These are phyloP conservation scores for Andrena cerasifolii DNA, from an alignment of 1,140 invertebrate species.

Conservation along the genomic window DNA sequence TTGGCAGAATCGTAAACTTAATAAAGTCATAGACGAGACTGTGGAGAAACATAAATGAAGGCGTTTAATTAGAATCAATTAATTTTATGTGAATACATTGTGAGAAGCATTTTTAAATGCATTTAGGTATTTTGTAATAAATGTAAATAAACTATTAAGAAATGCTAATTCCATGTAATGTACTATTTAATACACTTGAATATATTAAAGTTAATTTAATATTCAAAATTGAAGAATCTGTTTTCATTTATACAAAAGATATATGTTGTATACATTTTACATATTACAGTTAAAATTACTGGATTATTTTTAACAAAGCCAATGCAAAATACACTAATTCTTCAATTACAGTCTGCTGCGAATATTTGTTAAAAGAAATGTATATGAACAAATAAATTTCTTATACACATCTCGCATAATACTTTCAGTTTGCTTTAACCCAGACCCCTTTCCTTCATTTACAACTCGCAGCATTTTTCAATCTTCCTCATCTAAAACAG, in stretches of 20 bases:
- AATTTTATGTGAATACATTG: slow-evolving; percentile 22
- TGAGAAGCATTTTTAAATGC: slow-evolving; percentile 5
- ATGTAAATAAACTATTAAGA: slow-evolving; percentile 36
- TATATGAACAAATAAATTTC: slow-evolving; percentile 3
- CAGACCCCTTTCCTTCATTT: not conserved
- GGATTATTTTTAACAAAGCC: not conserved
- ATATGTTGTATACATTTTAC: no score
- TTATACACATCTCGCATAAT: not conserved
- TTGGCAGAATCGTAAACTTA: slow-evolving; percentile 90
- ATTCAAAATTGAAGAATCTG: no score
- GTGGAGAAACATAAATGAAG: slow-evolving; percentile 61
- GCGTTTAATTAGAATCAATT: not conserved
- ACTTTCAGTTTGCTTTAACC: not conserved
- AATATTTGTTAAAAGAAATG: not conserved
- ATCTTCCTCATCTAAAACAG: slow-evolving; percentile 17
- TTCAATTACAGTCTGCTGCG: not conserved
- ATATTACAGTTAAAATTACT: not conserved
- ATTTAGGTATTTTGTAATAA: not conserved
- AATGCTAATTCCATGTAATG: not conserved
- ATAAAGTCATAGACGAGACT: slow-evolving; percentile 82
- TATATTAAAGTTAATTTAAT: no score
- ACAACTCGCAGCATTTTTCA: not conserved
- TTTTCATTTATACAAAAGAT: no score
- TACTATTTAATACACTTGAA: no score
- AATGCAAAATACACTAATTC: not conserved